These are phyloP conservation scores for Plebejus melissa DNA, from an alignment of 2,888 invertebrate genomes.

Conservation along the genomic window DNA sequence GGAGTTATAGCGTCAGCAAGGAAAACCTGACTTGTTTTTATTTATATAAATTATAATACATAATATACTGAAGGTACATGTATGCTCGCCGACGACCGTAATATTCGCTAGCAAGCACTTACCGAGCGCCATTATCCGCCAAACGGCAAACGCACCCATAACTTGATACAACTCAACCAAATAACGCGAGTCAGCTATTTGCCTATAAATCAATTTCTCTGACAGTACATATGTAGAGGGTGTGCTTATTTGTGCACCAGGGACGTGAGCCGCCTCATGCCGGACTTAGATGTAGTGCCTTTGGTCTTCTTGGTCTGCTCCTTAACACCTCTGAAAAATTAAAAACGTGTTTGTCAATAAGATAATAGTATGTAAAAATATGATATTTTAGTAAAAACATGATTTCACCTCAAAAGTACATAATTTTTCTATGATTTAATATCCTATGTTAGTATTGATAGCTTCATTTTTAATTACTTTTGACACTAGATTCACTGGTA, in stretches of 20 bases:
- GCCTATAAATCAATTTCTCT: background rate
- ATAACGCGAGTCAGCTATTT: background rate
- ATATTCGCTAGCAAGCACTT: no score
- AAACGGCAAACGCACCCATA: background rate
- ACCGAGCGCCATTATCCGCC: background rate
- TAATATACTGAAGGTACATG: no score
- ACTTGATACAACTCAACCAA: background rate
- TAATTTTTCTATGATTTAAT: no score
- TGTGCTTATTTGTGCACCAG: constrained; percentile 64
- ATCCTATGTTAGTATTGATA: no score
- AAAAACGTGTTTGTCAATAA: constrained; percentile 13
- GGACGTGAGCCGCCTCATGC: constrained; percentile 64
- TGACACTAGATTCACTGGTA: no score
- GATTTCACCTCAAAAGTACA: no score
- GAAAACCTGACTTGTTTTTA: no score
- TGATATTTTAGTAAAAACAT: background rate
- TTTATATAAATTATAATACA: no score
- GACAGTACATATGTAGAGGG: background rate
- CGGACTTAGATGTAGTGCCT: constrained; percentile 59
- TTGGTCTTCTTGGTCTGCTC: constrained; percentile 74
- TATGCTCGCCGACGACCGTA: no score
- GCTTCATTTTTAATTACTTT: no score
- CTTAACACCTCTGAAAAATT: constrained; percentile 65
- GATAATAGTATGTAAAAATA: constrained; percentile 1
- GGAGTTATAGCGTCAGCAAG: no score